Percentiles rank a stretch among this genome's conserved stretches.
These are phyloP conservation scores for Falco cherrug DNA, from an alignment of 2,797 vertebrate species.

Conservation along the genomic window DNA sequence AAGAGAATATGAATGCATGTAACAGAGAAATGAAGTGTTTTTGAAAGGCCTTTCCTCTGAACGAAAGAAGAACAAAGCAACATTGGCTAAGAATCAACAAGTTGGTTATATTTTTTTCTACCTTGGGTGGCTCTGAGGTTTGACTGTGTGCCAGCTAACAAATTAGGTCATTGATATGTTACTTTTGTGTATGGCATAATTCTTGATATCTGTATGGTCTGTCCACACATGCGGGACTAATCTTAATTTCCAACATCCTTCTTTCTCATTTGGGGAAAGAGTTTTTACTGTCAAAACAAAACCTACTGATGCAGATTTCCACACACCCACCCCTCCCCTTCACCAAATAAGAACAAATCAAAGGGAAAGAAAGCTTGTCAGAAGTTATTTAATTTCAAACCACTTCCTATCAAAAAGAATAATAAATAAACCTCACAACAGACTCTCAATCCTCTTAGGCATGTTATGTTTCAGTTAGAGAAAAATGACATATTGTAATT, in stretches of 20 bases:
- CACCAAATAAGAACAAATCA: neutral
- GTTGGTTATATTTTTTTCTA: neutral
- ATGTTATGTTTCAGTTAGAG: neutral
- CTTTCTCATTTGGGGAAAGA: neutral
- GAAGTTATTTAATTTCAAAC: constrained; percentile 16
- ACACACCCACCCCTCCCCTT: accelerated
- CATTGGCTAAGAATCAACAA: constrained; percentile 10
- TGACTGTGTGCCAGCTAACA: constrained; percentile 38
- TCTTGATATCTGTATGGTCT: neutral
- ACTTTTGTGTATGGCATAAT: neutral
- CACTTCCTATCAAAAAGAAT: neutral
- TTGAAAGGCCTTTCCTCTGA: constrained; percentile 30
- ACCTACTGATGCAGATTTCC: neutral
- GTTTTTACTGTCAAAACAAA: constrained; percentile 8
- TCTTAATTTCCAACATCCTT: neutral
- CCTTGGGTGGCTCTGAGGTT: constrained; percentile 44
- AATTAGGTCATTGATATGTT: constrained; percentile 44
- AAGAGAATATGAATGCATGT: constrained; percentile 23
- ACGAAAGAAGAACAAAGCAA: constrained; percentile 32
- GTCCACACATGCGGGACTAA: neutral
- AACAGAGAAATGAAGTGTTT: constrained; percentile 29
- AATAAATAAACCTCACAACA: neutral
- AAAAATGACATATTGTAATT: neutral
- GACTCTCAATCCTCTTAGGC: neutral
- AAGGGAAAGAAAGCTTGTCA: neutral